Conservation (phyloP, 2,797 vertebrate genomes). For the Phrynocephalus forsythii region DNA sequence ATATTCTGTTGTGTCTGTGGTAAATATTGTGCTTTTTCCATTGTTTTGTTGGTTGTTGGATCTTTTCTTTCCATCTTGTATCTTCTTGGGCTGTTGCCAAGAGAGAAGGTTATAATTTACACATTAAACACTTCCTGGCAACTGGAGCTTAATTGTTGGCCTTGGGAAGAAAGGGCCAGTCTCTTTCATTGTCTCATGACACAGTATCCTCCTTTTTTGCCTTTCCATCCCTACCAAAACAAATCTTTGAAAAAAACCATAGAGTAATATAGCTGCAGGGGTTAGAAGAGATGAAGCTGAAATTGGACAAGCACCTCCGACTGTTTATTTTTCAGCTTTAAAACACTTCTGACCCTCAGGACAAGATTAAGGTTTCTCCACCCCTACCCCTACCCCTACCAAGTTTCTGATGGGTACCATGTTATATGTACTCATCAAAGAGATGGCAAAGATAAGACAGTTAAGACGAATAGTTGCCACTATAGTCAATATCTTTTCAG, state of each 20-base stretch:
- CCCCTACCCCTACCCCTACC: too few relatives aligned
- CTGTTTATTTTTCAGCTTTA: background rate
- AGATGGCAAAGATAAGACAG: background rate
- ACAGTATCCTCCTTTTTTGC: background rate
- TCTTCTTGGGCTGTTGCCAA: conserved; percentile 43
- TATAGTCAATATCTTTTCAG: background rate
- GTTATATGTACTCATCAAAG: background rate
- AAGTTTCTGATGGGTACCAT: fast-evolving
- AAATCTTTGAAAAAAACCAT: background rate
- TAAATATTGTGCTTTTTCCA: conserved; percentile 42
- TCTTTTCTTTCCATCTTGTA: conserved; percentile 46
- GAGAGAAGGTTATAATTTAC: conserved; percentile 49
- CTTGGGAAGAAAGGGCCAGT: background rate
- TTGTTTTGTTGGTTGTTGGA: conserved; percentile 22
- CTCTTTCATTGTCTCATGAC: background rate
- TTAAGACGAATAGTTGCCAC: too few relatives aligned
- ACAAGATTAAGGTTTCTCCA: conserved; percentile 14
- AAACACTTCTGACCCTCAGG: background rate
- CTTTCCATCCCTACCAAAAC: background rate
- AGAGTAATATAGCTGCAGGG: conserved; percentile 17
- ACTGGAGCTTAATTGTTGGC: background rate
- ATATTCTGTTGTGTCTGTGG: conserved; percentile 30
- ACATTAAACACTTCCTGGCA: conserved; percentile 42
- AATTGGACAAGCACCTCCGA: background rate
- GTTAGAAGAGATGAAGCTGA: fast-evolving